phyloP scores from a whole-genome alignment of 1,140 invertebrate genomes.

The Drosophila funebris region DNA sequence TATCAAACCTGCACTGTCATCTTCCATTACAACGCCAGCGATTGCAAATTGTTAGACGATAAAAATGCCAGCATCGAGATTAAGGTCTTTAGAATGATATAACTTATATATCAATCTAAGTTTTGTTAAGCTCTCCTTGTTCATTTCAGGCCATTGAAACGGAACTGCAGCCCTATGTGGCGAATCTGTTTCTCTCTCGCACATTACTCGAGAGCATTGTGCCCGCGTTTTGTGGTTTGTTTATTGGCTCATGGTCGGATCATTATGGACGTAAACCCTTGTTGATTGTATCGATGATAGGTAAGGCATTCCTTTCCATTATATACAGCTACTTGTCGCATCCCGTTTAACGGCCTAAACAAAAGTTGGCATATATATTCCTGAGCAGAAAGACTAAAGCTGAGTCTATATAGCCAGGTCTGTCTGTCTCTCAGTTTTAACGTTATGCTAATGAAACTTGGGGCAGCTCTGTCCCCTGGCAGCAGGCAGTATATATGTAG shows the following conservation, averaged over 20 bases:
- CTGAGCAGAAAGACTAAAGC: no score
- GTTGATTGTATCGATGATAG: constrained; percentile 85
- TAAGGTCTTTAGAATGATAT: constrained; percentile 28
- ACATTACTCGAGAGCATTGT: constrained; percentile 86
- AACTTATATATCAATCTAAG: not conserved
- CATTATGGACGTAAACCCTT: constrained; percentile 89
- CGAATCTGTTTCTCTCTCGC: constrained; percentile 86
- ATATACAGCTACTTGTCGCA: no score
- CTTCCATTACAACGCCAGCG: constrained; percentile 84
- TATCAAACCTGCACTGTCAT: constrained; percentile 85
- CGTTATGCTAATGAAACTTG: no score
- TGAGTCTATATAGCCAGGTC: no score
- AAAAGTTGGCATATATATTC: no score
- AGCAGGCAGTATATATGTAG: no score
- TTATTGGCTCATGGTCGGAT: constrained; percentile 90
- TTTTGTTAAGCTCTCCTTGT: not conserved
- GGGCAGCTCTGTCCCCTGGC: no score
- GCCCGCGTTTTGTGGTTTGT: constrained; percentile 87
- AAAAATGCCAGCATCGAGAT: constrained; percentile 84
- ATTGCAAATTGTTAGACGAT: constrained; percentile 84
- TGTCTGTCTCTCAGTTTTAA: no score
- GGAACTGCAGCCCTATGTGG: constrained; percentile 86
- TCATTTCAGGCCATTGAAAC: constrained; percentile 84
- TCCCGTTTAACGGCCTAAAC: no score
- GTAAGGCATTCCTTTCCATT: constrained; percentile 64